Percentiles rank a stretch among this genome's conserved stretches.
These are phyloP conservation scores for Ophiodon elongatus DNA, from an alignment of 2,113 vertebrate species.

Conservation along the genomic window DNA sequence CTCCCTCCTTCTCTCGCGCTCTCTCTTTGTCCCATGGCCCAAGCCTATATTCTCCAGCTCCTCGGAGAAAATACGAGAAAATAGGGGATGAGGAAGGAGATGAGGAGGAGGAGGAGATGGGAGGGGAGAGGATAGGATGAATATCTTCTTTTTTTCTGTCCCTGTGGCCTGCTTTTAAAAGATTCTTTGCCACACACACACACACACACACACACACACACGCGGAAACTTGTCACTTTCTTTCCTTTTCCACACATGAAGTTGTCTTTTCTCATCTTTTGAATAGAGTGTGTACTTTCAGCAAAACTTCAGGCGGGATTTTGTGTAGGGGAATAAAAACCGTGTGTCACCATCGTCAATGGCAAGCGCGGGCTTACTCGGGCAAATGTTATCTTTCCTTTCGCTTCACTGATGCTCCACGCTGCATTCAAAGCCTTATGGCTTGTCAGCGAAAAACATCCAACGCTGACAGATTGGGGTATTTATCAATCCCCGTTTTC, in stretches of 20 bases:
- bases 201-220: conserved; percentile 12
- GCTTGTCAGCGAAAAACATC: conserved; percentile 27
- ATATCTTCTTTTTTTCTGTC: conserved; percentile 33
- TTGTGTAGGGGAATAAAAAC: conserved; percentile 25
- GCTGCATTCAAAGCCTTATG: conserved; percentile 39
- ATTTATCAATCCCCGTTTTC: conserved; percentile 33
- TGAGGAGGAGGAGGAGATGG: conserved; percentile 28
- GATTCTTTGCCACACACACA: conserved; percentile 20
- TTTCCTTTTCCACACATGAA: conserved; percentile 6
- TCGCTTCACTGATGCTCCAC: conserved; percentile 11
- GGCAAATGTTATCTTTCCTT: conserved; percentile 41
- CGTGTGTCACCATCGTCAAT: conserved; percentile 19
- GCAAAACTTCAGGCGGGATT: conserved; percentile 29
- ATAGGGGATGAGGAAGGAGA: conserved; percentile 32
- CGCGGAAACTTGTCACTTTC: conserved; percentile 13
- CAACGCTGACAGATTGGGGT: conserved; percentile 25
- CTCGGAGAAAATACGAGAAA: conserved; percentile 35
- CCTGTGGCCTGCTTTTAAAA: conserved; percentile 51
- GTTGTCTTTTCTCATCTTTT: conserved; percentile 36
- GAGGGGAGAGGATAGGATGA: conserved; percentile 23
- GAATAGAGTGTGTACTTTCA: conserved; percentile 29
- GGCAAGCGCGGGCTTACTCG: neutral
- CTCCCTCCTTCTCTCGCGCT: conserved; percentile 33
- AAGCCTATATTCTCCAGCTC: conserved; percentile 29
- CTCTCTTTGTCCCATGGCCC: conserved; percentile 41